Evolutionary conservation across 2,113 vertebrate species (phyloP).

Genomic region (Corvus hawaiiensis): DNA sequence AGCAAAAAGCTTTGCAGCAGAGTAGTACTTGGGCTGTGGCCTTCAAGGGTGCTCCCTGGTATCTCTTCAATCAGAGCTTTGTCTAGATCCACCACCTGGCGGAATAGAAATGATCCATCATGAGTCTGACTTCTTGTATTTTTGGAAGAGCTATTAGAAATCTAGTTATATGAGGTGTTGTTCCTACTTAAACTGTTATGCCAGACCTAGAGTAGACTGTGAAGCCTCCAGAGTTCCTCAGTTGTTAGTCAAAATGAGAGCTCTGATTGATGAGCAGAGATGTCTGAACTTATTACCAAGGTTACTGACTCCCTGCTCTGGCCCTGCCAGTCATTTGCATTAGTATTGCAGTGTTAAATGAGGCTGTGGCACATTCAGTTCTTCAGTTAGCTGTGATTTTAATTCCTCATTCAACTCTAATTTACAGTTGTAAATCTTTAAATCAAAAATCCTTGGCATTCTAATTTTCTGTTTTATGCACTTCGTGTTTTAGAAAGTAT

Average conservation of each 20-base stretch:
- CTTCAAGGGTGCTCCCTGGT: neutral
- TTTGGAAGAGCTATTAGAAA: neutral
- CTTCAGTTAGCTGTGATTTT: neutral
- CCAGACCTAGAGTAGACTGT: neutral
- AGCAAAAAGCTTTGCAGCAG: neutral
- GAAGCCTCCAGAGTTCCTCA: neutral
- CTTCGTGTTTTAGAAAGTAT: neutral
- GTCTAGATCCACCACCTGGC: neutral
- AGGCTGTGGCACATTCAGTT: neutral
- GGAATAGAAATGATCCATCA: neutral
- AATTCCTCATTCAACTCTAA: neutral
- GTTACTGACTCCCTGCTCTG: neutral
- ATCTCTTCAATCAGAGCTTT: neutral
- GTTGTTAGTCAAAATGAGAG: neutral
- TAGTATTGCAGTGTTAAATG: neutral
- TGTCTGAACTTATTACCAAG: neutral
- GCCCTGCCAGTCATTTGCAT: neutral
- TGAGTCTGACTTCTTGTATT: neutral
- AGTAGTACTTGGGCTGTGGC: neutral
- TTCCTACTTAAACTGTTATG: neutral
- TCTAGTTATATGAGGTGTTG: neutral
- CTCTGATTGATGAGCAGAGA: neutral
- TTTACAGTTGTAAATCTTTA: neutral
- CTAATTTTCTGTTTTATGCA: neutral
- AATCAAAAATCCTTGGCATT: neutral